phyloP scores from a whole-genome alignment of 1,140 invertebrate genomes.

The Drosophila prosaltans region DNA sequence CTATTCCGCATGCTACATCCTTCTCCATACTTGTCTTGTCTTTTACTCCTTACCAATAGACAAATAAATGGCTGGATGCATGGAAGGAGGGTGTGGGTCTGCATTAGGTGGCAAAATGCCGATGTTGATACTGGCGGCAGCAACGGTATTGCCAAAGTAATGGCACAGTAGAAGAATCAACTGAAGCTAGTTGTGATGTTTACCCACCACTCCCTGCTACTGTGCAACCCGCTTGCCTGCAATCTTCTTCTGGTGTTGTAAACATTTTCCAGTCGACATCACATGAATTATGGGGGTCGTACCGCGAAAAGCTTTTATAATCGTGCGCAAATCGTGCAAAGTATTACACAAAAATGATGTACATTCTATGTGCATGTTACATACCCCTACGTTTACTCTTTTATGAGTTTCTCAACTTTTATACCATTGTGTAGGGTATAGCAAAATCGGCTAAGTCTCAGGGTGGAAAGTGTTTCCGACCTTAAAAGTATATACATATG shows the following conservation, averaged over 20 bases:
- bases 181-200: constrained; percentile 43
- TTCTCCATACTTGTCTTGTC: constrained; percentile 18
- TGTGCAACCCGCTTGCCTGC: constrained; percentile 27
- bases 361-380: constrained; percentile 55
- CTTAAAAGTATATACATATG: too few species aligned
- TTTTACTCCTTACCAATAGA: constrained; percentile 55
- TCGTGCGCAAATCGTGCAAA: constrained; percentile 82
- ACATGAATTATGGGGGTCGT: constrained; percentile 82
- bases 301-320: constrained; percentile 83
- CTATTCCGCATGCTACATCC: constrained; percentile 11
- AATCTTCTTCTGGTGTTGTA: constrained; percentile 77
- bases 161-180: constrained; percentile 5
- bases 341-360: constrained; percentile 68
- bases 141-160: constrained; percentile 35
- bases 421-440: background rate
- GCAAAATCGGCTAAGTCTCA: too few species aligned
- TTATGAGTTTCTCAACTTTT: background rate
- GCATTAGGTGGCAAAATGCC: constrained; percentile 54
- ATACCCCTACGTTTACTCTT: background rate
- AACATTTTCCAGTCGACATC: constrained; percentile 81
- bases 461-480: too few species aligned
- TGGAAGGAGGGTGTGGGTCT: constrained; percentile 24
- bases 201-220: constrained; percentile 4
- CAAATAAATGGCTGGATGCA: constrained; percentile 58
- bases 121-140: constrained; percentile 47